Base-by-base conservation (phyloP, 2,113 vertebrate species). In the Sterna hirundo region DNA sequence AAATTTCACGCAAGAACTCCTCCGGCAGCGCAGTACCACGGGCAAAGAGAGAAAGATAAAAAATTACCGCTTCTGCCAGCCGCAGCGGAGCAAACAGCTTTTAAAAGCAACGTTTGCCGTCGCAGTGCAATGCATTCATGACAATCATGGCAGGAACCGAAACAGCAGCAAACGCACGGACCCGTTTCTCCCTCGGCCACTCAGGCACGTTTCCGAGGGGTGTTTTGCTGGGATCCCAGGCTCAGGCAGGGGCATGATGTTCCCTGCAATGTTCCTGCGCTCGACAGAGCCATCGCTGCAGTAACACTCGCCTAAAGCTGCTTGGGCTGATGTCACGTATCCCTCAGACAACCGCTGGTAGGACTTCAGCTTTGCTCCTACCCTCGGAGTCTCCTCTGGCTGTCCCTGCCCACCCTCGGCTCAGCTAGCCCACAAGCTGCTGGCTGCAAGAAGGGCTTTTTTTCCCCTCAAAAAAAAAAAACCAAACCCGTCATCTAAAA, bases 91-190 rank as follows among this genome's bases (percentile, higher is more conserved):
- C 32, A 68, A 75, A 44, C 6, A 0, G 61, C 68, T 80, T 54
- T 55, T 5, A 47, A 75, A 62, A 52, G 74, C 47, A 54, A n/a
- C 2, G 1, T 15, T 60, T 60, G 51, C 60, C 74, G 4, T 34
- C 2, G 3, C 36, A 7, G 7, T 0, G 21, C 3, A 4, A n/a
- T 26, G 9, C 8, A 0, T 32, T 46, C 30, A 4, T 3, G 20
- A 9, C 13, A 18, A 7, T 12, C 38, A 30, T 0, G 4, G n/a
- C 83, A 76, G 40, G 40, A 66, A 25, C 34, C 0, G 1, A 22
- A 66, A 5, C 8, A 40, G 65, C 85, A 42, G 65, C 65, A 29
- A 60, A 72, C 14, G 42, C 74, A 25, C 12, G 46, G n/a, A 23
- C 13, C 44, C 0, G 1, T 20, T 60, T 88, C 61, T 62, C 30